Conservation (phyloP, 2,888 invertebrate genomes). For the Polia nebulosa region DNA sequence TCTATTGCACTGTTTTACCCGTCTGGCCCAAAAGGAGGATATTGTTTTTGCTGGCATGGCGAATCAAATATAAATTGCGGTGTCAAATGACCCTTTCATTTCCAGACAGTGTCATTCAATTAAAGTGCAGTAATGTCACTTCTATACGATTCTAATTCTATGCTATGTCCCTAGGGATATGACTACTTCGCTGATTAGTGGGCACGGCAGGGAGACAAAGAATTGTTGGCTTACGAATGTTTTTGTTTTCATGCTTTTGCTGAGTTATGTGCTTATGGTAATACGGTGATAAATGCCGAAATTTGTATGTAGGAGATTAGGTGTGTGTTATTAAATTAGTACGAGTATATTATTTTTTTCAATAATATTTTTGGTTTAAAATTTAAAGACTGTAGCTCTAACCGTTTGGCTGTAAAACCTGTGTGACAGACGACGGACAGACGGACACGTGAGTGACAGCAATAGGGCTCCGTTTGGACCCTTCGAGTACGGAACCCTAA, state of each 20-base stretch:
- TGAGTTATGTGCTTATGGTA: constrained; percentile 37
- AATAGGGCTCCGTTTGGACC: too few relatives aligned
- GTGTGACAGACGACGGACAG: too few relatives aligned
- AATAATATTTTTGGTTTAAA: too few relatives aligned
- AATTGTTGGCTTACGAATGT: constrained; percentile 34
- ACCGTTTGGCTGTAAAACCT: too few relatives aligned
- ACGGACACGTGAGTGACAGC: too few relatives aligned
- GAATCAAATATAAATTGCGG: too few relatives aligned
- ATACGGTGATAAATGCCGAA: constrained; percentile 4
- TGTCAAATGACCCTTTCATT: too few relatives aligned
- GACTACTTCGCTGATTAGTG: constrained; percentile 62
- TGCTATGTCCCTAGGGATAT: constrained; percentile 25
- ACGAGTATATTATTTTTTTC: not conserved
- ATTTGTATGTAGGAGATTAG: constrained; percentile 11
- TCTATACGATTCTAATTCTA: constrained; percentile 8
- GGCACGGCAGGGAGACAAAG: constrained; percentile 48
- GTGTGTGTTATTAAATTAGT: not conserved
- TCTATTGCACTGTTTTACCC: too few relatives aligned
- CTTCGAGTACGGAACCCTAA: too few relatives aligned
- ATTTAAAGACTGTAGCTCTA: too few relatives aligned
- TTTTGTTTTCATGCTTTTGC: constrained; percentile 38
- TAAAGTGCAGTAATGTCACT: not conserved
- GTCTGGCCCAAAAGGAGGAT: too few relatives aligned
- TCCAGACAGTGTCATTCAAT: not conserved
- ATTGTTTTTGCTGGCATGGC: too few relatives aligned